Evolutionary conservation across 2,113 vertebrate species (phyloP).

Genomic region (Microcebus jonahi): DNA sequence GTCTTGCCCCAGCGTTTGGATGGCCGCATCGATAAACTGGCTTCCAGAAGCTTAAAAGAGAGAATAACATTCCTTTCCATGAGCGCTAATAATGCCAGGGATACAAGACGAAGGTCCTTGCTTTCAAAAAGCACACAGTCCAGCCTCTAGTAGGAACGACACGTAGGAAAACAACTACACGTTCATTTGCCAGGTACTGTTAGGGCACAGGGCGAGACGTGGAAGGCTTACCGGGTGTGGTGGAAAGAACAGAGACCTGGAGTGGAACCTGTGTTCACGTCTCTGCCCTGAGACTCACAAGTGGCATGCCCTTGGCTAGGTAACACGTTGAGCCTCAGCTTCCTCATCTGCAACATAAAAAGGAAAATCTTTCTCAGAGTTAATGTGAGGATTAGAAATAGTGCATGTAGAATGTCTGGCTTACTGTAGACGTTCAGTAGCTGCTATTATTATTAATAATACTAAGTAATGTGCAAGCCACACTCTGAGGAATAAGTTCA

Average conservation of each 20-base stretch:
- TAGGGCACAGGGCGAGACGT: background rate
- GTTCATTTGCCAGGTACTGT: fast-evolving
- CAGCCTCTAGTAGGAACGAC: background rate
- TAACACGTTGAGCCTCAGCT: background rate
- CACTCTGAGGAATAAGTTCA: background rate
- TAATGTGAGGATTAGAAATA: background rate
- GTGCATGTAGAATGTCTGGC: background rate
- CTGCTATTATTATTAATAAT: background rate
- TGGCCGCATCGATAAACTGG: background rate
- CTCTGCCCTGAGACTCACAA: background rate
- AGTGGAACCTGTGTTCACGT: background rate
- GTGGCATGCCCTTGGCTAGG: background rate
- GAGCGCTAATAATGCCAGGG: background rate
- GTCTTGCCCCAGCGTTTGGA: background rate
- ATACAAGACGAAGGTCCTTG: background rate
- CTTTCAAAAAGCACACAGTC: background rate
- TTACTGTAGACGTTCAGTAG: background rate
- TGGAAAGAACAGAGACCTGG: background rate
- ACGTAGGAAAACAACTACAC: fast-evolving
- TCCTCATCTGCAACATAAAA: background rate
- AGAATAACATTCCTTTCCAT: background rate
- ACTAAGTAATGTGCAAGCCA: background rate
- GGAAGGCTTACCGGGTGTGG: background rate
- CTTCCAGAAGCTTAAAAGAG: background rate
- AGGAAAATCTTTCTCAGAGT: background rate